phyloP scores from a whole-genome alignment of 2,888 invertebrate genomes.

The Dicyrtomina minuta region DNA sequence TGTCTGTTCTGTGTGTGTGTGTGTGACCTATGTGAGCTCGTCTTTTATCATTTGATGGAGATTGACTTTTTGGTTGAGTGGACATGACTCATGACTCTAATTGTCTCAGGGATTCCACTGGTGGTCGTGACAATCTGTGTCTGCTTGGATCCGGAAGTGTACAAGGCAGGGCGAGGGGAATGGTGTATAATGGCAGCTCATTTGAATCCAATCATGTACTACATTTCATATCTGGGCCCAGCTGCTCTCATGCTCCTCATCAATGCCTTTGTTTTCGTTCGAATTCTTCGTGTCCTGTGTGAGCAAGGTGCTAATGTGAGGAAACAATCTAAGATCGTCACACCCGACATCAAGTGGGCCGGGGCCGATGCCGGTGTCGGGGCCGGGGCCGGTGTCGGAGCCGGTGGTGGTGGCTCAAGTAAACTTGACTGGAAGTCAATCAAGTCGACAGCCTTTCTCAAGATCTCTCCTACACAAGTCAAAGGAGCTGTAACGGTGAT shows the following conservation, averaged over 20 bases:
- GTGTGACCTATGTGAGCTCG: not conserved
- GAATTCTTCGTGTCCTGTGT: constrained; percentile 56
- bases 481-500: constrained; percentile 50
- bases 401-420: not conserved
- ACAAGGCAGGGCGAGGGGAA: constrained; percentile 55
- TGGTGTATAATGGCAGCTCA: constrained; percentile 57
- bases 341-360: constrained; percentile 16
- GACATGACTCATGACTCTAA: too few relatives aligned
- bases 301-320: constrained; percentile 49
- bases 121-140: constrained; percentile 57
- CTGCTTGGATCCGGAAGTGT: constrained; percentile 56
- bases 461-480: constrained; percentile 46
- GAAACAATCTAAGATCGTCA: constrained; percentile 21
- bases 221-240: constrained; percentile 58
- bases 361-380: not conserved
- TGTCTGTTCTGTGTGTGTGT: not conserved
- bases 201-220: constrained; percentile 57
- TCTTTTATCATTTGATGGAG: constrained; percentile 12
- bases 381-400: not conserved
- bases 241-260: constrained; percentile 57
- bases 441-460: constrained; percentile 29
- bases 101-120: constrained; percentile 56
- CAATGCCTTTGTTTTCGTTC: constrained; percentile 57
- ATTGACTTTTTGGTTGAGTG: constrained; percentile 32
- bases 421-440: constrained; percentile 33